Percentiles rank a stretch among this genome's conserved stretches.
phyloP scores from a whole-genome alignment of 1,140 invertebrate genomes.

The Neelides sp. region DNA sequence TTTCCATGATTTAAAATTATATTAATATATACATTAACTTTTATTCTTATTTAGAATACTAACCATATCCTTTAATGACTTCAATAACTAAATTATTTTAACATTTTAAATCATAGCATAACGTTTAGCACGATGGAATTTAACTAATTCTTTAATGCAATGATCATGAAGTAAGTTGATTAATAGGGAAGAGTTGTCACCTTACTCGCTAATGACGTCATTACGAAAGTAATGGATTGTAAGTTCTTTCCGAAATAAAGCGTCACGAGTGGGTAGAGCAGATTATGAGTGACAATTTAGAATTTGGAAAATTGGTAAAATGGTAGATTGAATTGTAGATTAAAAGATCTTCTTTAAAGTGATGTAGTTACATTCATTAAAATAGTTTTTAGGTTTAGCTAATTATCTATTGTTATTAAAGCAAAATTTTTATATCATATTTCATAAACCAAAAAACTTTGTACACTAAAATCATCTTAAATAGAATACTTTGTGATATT shows the following conservation, averaged over 20 bases:
- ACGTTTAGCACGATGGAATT: not conserved
- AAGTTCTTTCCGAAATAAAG: slow-evolving; percentile 16
- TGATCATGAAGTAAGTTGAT: no score
- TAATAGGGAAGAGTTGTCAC: slow-evolving; percentile 25
- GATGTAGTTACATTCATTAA: not conserved
- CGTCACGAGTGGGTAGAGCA: not conserved
- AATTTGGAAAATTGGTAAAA: not conserved
- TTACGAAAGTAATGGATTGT: slow-evolving; percentile 30
- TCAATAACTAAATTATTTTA: no score
- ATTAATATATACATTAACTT: not conserved
- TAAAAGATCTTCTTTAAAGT: not conserved
- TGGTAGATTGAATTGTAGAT: not conserved
- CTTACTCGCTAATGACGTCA: slow-evolving; percentile 27
- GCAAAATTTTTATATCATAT: not conserved
- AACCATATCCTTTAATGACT: not conserved
- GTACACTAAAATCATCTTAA: no score
- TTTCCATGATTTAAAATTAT: not conserved
- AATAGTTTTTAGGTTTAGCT: not conserved
- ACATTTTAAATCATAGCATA: not conserved
- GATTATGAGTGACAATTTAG: not conserved
- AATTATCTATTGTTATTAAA: not conserved
- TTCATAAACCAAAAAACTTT: no score
- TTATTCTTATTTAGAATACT: not conserved
- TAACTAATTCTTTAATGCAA: not conserved
- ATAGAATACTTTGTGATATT: no score